Percentiles rank a stretch among this genome's conserved stretches.
Evolutionary conservation across 2,797 vertebrate species (phyloP).

Genomic region (Octomys mimax): DNA sequence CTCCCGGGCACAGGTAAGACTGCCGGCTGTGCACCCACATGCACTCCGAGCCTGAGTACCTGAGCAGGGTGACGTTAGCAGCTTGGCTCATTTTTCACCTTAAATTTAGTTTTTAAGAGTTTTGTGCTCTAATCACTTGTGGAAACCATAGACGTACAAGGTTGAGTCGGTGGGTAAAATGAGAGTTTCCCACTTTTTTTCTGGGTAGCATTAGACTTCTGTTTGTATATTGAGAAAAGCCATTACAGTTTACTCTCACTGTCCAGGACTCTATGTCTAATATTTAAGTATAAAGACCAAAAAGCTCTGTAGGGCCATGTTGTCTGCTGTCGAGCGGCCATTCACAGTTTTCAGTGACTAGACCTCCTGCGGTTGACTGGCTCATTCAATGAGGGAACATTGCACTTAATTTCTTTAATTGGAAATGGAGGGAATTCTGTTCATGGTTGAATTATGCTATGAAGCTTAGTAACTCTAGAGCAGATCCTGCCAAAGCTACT

Average conservation of each 20-base stretch:
- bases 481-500: background rate
- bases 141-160: background rate
- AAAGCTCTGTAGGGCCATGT: background rate
- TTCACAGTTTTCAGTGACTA: background rate
- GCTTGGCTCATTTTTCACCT: background rate
- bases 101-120: background rate
- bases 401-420: constrained; percentile 20
- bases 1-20: constrained; percentile 97
- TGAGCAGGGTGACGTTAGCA: background rate
- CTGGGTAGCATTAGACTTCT: constrained; percentile 2
- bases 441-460: background rate
- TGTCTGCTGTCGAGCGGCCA: background rate
- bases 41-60: background rate
- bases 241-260: background rate
- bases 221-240: background rate
- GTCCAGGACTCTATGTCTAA: background rate
- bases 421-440: constrained; percentile 14
- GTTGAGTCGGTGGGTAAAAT: constrained; percentile 24
- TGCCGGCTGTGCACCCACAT: background rate
- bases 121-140: background rate
- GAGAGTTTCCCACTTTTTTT: constrained; percentile 14
- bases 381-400: background rate
- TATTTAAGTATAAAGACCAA: background rate
- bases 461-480: background rate
- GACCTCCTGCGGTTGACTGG: background rate